A percentile compares a stretch with the other conserved stretches of the same genome.
phyloP scores from a whole-genome alignment of 2,888 invertebrate species.

The Caenorhabditis drosophilae region DNA sequence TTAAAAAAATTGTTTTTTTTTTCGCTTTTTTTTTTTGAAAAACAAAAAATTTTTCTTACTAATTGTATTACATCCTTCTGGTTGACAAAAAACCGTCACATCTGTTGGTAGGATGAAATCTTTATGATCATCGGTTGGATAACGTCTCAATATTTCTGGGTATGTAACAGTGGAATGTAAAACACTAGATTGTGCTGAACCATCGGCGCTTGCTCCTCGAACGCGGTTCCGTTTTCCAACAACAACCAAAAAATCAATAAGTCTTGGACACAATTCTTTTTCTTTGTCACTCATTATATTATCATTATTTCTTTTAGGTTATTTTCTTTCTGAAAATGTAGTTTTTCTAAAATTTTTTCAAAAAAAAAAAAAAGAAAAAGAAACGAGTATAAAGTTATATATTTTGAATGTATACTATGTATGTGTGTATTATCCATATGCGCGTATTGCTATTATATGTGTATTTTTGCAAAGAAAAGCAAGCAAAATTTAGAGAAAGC shows the following conservation, averaged over 20 bases:
- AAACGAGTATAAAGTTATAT: too few relatives aligned
- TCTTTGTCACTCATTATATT: constrained; percentile 61
- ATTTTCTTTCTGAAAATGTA: background rate
- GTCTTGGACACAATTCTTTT: constrained; percentile 74
- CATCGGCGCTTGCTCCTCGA: background rate
- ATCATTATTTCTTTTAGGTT: background rate
- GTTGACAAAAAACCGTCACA: constrained; percentile 99
- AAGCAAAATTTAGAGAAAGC: too few relatives aligned
- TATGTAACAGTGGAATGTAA: constrained; percentile 38
- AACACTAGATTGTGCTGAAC: background rate
- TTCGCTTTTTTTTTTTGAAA: background rate
- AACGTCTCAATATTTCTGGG: constrained; percentile 70
- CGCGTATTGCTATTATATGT: too few relatives aligned
- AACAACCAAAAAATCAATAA: constrained; percentile 90
- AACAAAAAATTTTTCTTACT: constrained; percentile 11
- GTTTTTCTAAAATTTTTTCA: too few relatives aligned
- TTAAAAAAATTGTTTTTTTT: background rate
- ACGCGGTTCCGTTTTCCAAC: constrained; percentile 76
- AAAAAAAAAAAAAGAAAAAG: too few relatives aligned
- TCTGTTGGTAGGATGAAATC: constrained; percentile 96
- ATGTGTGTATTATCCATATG: too few relatives aligned
- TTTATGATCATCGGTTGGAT: constrained; percentile 73
- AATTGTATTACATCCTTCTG: constrained; percentile 87
- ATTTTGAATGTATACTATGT: too few relatives aligned
- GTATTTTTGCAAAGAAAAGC: too few relatives aligned